Base-by-base conservation (phyloP, 2,113 vertebrate genomes). In the Macquaria ambigua region DNA sequence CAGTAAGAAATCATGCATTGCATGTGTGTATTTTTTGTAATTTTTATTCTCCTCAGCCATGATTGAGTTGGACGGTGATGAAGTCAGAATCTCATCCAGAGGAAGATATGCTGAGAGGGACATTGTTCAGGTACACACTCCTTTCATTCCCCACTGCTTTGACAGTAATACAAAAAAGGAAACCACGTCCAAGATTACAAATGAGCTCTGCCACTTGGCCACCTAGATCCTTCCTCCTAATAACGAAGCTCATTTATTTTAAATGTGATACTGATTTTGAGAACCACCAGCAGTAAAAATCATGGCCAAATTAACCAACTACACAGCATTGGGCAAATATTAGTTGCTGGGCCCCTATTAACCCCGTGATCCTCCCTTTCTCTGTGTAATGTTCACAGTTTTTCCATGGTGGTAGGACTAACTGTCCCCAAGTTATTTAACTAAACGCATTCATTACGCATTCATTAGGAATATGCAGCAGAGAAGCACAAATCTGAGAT, bases 41-140 rank as follows among this genome's bases (percentile, higher is more conserved):
- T 64, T 55, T 77, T 46, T 59, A 23, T 86, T 77, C 20, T 87
- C 58, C 46, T 79, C 81, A 99, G 98, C 98, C 11, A 99, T 99
- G 98, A 87, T 98, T 10, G 98, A 99, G 92, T 83, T 99, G 92
- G 98, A 99, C 81, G 98, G 98, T 1, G 98, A 99, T 92, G 97
- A 98, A 90, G 94, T 99, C 39, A 95, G 98, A 90, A 96, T 99
- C 88, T 99, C 98, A 28, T 99, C 98, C 85, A 97, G 98, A 95
- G 98, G 98, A 93, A 96, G 96, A 90, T 97, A 95, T 62, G 98
- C 98, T 10, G 98, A 99, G 94, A 96, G 98, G 89, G 98, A 99
- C 92, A 99, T 99, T 88, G 98, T 99, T 52, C 98, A 99, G 98
- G 98, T 99, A 91, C 18, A 68, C 23, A 25, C 31, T 10, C 4